These are phyloP conservation scores for Neomorphus geoffroyi DNA, from an alignment of 2,797 vertebrate genomes.

Conservation along the genomic window DNA sequence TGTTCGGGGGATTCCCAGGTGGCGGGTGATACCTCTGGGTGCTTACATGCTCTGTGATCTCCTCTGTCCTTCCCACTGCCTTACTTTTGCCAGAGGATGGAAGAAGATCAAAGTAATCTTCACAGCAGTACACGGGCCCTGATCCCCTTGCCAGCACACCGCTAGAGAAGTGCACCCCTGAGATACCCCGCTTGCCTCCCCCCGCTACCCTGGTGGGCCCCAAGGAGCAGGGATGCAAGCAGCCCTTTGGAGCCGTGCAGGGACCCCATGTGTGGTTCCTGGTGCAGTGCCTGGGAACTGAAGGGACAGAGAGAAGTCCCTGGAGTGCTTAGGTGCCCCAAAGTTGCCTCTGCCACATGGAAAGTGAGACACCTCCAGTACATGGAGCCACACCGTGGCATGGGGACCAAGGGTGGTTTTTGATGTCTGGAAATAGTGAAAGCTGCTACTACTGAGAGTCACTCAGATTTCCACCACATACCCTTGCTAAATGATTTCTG, in stretches of 20 bases:
- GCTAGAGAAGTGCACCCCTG: neutral
- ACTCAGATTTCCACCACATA: neutral
- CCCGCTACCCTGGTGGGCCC: rapidly evolving
- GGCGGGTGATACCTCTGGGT: neutral
- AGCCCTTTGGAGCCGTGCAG: neutral
- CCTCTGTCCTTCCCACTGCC: neutral
- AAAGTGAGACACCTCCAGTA: neutral
- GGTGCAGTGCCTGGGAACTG: neutral
- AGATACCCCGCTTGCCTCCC: neutral
- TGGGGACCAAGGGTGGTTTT: neutral
- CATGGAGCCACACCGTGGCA: neutral
- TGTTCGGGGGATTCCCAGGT: neutral
- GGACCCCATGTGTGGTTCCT: neutral
- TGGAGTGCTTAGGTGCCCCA: neutral
- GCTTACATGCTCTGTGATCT: neutral
- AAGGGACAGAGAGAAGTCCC: neutral
- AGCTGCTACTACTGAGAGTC: neutral
- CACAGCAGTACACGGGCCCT: neutral
- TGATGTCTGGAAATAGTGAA: neutral
- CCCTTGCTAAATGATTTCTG: neutral
- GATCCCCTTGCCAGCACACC: neutral
- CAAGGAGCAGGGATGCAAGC: neutral
- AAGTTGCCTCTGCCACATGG: neutral
- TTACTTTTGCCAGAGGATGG: neutral
- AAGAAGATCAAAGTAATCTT: neutral